These are phyloP conservation scores for Cheirogaleus major DNA, from an alignment of 2,797 vertebrate genomes.

Conservation along the genomic window DNA sequence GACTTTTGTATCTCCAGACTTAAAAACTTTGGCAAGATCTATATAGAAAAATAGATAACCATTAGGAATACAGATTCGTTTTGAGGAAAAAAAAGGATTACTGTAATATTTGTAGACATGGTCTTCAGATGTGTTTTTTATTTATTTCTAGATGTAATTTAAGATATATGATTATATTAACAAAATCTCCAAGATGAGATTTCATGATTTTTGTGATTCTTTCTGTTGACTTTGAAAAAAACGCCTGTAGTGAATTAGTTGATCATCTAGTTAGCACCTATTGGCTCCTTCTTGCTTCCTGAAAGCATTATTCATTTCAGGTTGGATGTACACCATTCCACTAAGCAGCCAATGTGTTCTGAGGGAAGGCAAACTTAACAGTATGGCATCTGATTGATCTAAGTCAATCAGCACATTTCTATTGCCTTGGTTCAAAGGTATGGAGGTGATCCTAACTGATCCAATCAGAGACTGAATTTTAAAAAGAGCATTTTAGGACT, in stretches of 20 bases:
- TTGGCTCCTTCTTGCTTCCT: background rate
- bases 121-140: background rate
- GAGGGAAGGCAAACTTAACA: background rate
- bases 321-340: background rate
- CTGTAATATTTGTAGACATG: background rate
- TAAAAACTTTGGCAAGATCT: background rate
- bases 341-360: background rate
- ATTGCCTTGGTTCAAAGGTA: background rate
- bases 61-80: background rate
- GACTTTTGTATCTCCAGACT: background rate
- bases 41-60: background rate
- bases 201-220: background rate
- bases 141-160: background rate
- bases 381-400: background rate
- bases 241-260: background rate
- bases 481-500: background rate
- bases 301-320: background rate
- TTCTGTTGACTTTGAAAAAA: conserved; percentile 19
- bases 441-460: background rate
- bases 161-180: background rate
- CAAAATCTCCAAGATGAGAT: background rate
- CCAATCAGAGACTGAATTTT: background rate
- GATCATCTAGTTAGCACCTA: background rate
- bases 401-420: background rate
- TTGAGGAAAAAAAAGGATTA: background rate